These are phyloP conservation scores for Sinella curviseta DNA, from an alignment of 1,140 invertebrate species.

Conservation along the genomic window DNA sequence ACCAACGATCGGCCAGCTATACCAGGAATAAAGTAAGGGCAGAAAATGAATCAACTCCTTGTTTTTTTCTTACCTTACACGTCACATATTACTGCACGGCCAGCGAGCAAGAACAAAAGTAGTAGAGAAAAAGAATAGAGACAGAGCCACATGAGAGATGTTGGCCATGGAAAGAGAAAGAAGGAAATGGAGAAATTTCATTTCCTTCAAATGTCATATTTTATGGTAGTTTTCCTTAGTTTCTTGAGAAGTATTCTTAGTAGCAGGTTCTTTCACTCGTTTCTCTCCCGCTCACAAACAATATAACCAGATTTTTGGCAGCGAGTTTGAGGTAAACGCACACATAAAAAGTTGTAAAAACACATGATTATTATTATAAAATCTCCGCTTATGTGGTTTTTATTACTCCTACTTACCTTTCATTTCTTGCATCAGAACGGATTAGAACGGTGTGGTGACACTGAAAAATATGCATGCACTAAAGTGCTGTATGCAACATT, in stretches of 20 bases:
- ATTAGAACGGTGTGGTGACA: no score
- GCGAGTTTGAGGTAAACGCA: neutral
- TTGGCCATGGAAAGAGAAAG: neutral
- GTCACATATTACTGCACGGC: neutral
- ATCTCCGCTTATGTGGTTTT: neutral
- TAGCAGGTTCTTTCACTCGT: neutral
- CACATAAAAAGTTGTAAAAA: neutral
- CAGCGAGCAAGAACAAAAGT: constrained; percentile 2
- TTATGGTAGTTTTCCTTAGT: constrained; percentile 2
- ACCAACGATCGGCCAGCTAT: no score
- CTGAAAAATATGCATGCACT: no score
- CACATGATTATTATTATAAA: neutral
- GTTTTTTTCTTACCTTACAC: neutral
- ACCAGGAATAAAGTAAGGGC: neutral
- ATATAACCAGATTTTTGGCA: neutral
- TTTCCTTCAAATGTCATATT: constrained; percentile 17
- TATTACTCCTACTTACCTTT: neutral
- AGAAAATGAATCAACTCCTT: neutral
- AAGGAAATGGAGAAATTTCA: constrained; percentile 3
- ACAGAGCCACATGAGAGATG: neutral
- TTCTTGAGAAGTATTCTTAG: neutral
- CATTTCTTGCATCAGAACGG: no score
- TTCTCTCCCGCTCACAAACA: neutral
- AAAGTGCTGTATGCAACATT: no score
- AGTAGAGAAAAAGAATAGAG: neutral